phyloP scores from a whole-genome alignment of 2,888 invertebrate species.

The Torymus tubicola region DNA sequence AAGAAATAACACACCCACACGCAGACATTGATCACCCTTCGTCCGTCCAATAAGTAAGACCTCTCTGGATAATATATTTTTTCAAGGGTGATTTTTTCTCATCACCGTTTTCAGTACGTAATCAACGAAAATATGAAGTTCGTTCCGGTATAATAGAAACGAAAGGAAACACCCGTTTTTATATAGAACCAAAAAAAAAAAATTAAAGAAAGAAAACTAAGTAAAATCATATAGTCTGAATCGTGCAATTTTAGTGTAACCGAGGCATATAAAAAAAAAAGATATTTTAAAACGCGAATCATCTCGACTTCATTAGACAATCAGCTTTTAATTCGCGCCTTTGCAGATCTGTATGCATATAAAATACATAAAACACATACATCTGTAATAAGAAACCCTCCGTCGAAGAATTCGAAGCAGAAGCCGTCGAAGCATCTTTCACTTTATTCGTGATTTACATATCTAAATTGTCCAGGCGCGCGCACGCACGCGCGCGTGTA shows the following conservation, averaged over 20 bases:
- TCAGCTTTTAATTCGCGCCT: constrained; percentile 56
- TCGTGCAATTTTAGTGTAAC: constrained; percentile 22
- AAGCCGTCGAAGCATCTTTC: constrained; percentile 59
- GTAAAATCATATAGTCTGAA: not conserved
- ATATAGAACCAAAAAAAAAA: constrained; percentile 12
- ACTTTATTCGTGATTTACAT: constrained; percentile 61
- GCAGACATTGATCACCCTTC: constrained; percentile 42
- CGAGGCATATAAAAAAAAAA: not conserved
- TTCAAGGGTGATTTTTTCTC: constrained; percentile 45
- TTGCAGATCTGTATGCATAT: constrained; percentile 50
- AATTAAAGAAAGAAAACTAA: constrained; percentile 23
- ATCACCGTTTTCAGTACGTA: constrained; percentile 34
- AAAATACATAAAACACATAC: too few relatives aligned
- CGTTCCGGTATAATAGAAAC: too few relatives aligned
- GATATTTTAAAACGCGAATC: constrained; percentile 15
- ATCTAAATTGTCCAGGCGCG: constrained; percentile 61
- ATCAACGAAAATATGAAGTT: not conserved
- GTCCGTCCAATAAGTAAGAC: constrained; percentile 54
- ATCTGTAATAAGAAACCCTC: constrained; percentile 48
- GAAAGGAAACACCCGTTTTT: not conserved
- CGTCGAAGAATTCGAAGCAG: constrained; percentile 27
- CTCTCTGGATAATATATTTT: constrained; percentile 52
- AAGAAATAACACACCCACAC: not conserved
- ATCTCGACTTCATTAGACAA: constrained; percentile 36
- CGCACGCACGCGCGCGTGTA: too few relatives aligned